phyloP scores from a whole-genome alignment of 2,797 vertebrate species.

The Thripadectes ignobilis region DNA sequence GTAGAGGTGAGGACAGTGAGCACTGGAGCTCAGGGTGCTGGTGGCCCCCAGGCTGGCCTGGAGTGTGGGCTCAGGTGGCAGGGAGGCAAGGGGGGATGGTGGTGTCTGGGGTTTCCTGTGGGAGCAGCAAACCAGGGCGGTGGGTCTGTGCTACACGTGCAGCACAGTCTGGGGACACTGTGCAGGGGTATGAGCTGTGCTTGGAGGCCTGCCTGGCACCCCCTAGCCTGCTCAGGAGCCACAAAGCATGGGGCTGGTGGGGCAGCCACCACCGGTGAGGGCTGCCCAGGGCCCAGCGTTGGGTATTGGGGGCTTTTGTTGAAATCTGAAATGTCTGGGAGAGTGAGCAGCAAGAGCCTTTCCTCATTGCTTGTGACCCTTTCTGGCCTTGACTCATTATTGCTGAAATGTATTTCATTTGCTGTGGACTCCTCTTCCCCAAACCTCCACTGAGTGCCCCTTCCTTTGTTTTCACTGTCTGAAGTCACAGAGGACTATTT shows the following conservation, averaged over 20 bases:
- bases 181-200: background rate
- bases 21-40: background rate
- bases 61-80: no score
- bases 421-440: background rate
- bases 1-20: background rate
- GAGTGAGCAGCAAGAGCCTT: background rate
- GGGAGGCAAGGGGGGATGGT: background rate
- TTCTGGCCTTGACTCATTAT: background rate
- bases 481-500: background rate
- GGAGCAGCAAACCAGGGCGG: fast-evolving
- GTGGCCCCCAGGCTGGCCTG: background rate
- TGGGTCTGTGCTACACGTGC: background rate
- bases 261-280: background rate
- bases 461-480: background rate
- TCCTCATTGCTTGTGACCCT: background rate
- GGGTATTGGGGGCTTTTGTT: background rate
- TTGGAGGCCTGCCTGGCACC: background rate
- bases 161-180: no score
- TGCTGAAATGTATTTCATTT: background rate
- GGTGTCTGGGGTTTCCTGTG: background rate
- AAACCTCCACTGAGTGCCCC: background rate
- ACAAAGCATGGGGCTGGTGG: background rate
- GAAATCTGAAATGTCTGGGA: background rate
- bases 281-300: background rate
- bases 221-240: background rate